A percentile compares a stretch with the other conserved stretches of the same genome.
Evolutionary conservation across 1,140 invertebrate genomes (phyloP).

Genomic region (Neoseiulus cucumeris): DNA sequence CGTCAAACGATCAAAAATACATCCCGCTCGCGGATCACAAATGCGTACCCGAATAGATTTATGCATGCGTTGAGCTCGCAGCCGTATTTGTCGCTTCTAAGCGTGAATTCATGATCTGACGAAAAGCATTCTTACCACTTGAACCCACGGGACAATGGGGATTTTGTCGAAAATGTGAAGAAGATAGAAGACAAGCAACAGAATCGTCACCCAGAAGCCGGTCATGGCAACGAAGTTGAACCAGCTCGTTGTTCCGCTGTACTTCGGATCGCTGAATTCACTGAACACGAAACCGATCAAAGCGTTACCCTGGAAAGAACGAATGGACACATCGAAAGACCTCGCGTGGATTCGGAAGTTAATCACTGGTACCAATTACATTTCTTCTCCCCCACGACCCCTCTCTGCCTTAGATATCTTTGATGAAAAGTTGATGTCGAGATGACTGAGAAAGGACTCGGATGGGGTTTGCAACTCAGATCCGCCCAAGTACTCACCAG

Average conservation of each 20-base stretch:
- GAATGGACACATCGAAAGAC: slow-evolving; percentile 21
- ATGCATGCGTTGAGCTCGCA: slow-evolving; percentile 10
- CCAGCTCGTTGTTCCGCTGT: slow-evolving; percentile 35
- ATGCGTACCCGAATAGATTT: slow-evolving; percentile 11
- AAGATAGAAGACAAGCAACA: slow-evolving; percentile 54
- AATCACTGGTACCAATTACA: slow-evolving; percentile 10
- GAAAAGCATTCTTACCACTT: slow-evolving; percentile 40
- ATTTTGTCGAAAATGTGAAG: slow-evolving; percentile 68
- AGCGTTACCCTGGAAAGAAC: slow-evolving; percentile 40
- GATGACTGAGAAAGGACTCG: too few relatives aligned
- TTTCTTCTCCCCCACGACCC: slow-evolving; percentile 12
- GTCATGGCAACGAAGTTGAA: slow-evolving; percentile 61
- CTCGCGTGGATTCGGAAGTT: slow-evolving; percentile 11
- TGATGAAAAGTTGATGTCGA: neutral
- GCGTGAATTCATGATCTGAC: slow-evolving; percentile 36
- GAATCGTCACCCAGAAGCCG: slow-evolving; percentile 62
- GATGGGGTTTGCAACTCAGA: too few relatives aligned
- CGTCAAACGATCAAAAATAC: neutral
- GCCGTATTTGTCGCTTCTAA: slow-evolving; percentile 10
- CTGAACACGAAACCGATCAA: slow-evolving; percentile 65
- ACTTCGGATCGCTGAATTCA: slow-evolving; percentile 35
- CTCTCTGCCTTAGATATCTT: slow-evolving; percentile 10
- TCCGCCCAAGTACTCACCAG: slow-evolving; percentile 46
- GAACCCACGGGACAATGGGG: slow-evolving; percentile 63
- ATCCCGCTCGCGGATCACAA: neutral